Conservation (phyloP, 1,140 invertebrate genomes). For the Lepidurus couesii region DNA sequence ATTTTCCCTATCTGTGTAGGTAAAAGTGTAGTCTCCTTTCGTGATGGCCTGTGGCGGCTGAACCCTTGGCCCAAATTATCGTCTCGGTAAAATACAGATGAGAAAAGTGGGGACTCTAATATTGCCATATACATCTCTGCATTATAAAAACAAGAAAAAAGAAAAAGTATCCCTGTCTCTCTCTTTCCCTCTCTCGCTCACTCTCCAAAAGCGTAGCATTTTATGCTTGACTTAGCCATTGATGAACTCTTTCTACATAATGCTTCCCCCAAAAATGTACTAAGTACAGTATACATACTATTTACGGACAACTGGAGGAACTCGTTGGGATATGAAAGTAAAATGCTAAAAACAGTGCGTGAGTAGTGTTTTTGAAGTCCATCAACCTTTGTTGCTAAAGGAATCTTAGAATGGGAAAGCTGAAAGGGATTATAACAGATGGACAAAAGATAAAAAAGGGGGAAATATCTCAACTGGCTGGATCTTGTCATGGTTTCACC, state of each 20-base stretch:
- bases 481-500: too few species aligned
- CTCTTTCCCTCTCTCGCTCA: neutral
- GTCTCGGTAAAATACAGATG: neutral
- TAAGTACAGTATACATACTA: too few species aligned
- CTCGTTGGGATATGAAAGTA: neutral
- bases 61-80: constrained; percentile 11
- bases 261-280: too few species aligned
- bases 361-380: neutral
- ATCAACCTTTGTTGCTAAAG: neutral
- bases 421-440: too few species aligned
- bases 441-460: too few species aligned
- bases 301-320: too few species aligned
- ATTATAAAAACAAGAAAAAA: neutral
- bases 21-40: neutral
- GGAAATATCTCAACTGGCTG: too few species aligned
- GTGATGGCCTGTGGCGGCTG: neutral
- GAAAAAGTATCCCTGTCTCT: neutral
- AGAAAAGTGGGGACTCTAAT: neutral
- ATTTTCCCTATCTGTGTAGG: neutral
- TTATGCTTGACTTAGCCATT: neutral
- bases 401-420: neutral
- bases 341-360: neutral
- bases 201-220: neutral
- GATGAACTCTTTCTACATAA: too few species aligned
- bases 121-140: neutral